Conservation (phyloP, 2,888 invertebrate species). For the Bellardia pandia region DNA sequence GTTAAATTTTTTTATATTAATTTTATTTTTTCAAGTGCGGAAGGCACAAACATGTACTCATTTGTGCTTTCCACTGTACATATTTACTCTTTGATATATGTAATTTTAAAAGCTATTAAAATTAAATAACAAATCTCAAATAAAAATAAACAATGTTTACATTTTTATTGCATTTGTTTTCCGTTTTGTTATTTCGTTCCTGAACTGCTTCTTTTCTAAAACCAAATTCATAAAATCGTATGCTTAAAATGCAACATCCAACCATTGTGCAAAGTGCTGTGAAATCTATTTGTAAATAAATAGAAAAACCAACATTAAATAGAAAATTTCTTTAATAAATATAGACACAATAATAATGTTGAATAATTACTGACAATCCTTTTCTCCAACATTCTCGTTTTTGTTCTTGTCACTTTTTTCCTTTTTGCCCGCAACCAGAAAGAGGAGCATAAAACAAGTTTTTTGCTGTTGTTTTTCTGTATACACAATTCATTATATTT, state of each 20-base stretch:
- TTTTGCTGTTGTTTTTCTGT: conserved; percentile 40
- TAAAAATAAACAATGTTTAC: not conserved
- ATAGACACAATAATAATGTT: conserved; percentile 58
- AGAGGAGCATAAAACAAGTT: conserved; percentile 47
- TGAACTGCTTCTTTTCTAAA: not conserved
- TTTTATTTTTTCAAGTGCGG: too few relatives aligned
- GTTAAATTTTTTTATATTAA: too few relatives aligned
- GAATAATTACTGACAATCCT: conserved; percentile 63
- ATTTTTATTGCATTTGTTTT: conserved; percentile 32
- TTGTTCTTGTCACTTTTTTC: conserved; percentile 2
- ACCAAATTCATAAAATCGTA: not conserved
- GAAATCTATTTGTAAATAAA: conserved; percentile 37
- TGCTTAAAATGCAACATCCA: not conserved
- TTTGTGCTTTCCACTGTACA: too few relatives aligned
- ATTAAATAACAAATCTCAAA: too few relatives aligned
- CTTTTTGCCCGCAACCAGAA: conserved; percentile 5
- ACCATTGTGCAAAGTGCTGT: not conserved
- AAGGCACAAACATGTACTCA: too few relatives aligned
- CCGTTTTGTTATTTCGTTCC: not conserved
- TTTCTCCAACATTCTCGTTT: conserved; percentile 14
- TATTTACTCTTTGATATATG: too few relatives aligned
- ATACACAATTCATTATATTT: conserved; percentile 71
- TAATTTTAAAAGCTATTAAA: too few relatives aligned
- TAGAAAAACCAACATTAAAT: conserved; percentile 29
- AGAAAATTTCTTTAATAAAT: conserved; percentile 53